Evolutionary conservation across 1,140 invertebrate species (phyloP).

Genomic region (Papilio machaon): DNA sequence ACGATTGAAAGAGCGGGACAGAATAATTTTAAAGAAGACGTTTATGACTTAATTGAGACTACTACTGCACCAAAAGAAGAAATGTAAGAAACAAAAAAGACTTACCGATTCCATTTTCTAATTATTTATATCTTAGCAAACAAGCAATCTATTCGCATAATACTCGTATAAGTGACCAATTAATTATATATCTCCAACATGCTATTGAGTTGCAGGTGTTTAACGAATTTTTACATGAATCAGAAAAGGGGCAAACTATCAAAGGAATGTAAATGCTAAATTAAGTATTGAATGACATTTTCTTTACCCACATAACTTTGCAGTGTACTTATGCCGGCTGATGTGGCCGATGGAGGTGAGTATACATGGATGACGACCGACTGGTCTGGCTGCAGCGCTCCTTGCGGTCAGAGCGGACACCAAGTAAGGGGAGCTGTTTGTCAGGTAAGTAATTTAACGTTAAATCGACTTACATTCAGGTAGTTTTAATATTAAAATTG

Average conservation of each 20-base stretch:
- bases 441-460: constrained; percentile 77
- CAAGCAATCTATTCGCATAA: neutral
- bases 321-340: constrained; percentile 1
- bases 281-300: neutral
- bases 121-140: neutral
- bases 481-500: too few species aligned
- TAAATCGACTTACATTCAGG: too few species aligned
- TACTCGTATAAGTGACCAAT: neutral
- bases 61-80: constrained; percentile 56
- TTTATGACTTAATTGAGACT: constrained; percentile 55
- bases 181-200: neutral
- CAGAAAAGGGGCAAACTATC: neutral
- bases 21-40: constrained; percentile 54
- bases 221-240: too few species aligned
- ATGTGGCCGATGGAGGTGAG: constrained; percentile 82
- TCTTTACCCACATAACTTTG: neutral
- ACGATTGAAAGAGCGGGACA: constrained; percentile 53
- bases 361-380: constrained; percentile 91
- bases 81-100: constrained; percentile 39
- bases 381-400: constrained; percentile 93
- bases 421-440: constrained; percentile 89
- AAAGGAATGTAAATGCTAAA: neutral
- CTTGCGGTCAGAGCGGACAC: constrained; percentile 90
- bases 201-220: too few species aligned
- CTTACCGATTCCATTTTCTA: too few species aligned